Evolutionary conservation across 2,888 invertebrate genomes (phyloP).

Genomic region (Heteromurus nitidus): DNA sequence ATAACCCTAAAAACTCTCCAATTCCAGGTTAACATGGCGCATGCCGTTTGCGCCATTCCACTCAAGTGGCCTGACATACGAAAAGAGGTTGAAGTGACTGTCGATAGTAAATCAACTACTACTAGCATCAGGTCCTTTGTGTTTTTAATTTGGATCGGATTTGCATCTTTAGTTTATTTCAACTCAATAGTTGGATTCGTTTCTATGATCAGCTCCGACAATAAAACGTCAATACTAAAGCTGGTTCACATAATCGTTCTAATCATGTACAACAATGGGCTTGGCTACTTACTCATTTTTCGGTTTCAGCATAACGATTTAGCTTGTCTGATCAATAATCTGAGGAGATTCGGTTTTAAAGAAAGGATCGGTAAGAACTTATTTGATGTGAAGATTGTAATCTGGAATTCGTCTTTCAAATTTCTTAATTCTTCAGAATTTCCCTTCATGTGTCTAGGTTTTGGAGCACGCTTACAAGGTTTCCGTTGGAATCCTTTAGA

Average conservation of each 20-base stretch:
- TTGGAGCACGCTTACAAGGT: slow-evolving; percentile 7
- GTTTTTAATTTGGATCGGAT: slow-evolving; percentile 5
- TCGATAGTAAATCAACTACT: no score
- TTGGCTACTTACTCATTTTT: not conserved
- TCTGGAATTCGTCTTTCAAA: no score
- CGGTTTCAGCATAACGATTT: not conserved
- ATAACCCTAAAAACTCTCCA: no score
- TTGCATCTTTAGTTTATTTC: not conserved
- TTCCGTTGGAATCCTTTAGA: slow-evolving; percentile 35
- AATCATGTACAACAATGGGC: not conserved
- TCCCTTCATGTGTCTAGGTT: no score
- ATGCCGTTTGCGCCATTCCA: not conserved
- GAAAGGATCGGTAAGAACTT: slow-evolving; percentile 9
- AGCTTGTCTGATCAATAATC: slow-evolving; percentile 12
- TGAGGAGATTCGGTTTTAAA: not conserved
- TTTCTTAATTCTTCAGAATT: no score
- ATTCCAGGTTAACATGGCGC: no score
- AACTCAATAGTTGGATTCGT: slow-evolving; percentile 1
- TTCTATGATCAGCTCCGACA: not conserved
- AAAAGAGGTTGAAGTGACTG: no score
- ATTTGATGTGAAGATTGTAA: no score
- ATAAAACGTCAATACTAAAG: not conserved
- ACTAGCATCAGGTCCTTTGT: no score
- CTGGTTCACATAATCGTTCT: not conserved
- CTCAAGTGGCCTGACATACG: slow-evolving; percentile 35